A percentile compares a stretch with the other conserved stretches of the same genome.
These are phyloP conservation scores for Biston betularia DNA, from an alignment of 2,888 invertebrate genomes.

Conservation along the genomic window DNA sequence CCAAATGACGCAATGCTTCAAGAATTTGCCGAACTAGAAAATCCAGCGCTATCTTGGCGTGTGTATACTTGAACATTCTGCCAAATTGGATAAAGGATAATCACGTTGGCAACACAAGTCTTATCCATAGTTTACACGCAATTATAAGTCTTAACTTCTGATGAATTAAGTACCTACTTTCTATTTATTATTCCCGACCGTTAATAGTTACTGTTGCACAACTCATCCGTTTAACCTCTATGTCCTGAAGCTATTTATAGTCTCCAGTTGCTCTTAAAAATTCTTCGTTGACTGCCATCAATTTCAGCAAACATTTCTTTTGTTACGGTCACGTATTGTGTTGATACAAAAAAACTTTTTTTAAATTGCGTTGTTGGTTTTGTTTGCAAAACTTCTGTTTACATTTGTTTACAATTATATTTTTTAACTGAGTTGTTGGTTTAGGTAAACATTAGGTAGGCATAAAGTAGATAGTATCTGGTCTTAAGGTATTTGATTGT, in stretches of 20 bases:
- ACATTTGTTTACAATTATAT: background rate
- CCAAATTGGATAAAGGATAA: background rate
- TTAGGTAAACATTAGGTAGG: constrained; percentile 44
- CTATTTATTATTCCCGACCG: constrained; percentile 33
- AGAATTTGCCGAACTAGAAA: no score
- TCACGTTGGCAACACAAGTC: constrained; percentile 26
- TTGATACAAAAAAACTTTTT: constrained; percentile 31
- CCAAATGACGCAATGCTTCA: no score
- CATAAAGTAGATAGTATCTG: constrained; percentile 18
- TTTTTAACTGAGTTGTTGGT: constrained; percentile 40
- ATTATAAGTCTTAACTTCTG: constrained; percentile 35
- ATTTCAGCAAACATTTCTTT: constrained; percentile 37
- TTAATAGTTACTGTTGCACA: constrained; percentile 59
- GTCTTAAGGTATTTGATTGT: constrained; percentile 29
- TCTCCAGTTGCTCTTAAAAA: constrained; percentile 53
- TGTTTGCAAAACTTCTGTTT: constrained; percentile 22
- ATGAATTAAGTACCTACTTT: constrained; percentile 37
- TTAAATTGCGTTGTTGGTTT: constrained; percentile 41
- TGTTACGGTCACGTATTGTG: constrained; percentile 46
- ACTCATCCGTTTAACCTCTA: constrained; percentile 67
- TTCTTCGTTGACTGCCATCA: constrained; percentile 52
- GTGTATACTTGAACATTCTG: no score
- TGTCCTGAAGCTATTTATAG: constrained; percentile 71
- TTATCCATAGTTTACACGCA: constrained; percentile 39
- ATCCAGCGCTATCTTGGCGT: no score